Evolutionary conservation across 92 coral and sea anemone species (phyloP).

Genomic region (Pocillopora meandrina): DNA sequence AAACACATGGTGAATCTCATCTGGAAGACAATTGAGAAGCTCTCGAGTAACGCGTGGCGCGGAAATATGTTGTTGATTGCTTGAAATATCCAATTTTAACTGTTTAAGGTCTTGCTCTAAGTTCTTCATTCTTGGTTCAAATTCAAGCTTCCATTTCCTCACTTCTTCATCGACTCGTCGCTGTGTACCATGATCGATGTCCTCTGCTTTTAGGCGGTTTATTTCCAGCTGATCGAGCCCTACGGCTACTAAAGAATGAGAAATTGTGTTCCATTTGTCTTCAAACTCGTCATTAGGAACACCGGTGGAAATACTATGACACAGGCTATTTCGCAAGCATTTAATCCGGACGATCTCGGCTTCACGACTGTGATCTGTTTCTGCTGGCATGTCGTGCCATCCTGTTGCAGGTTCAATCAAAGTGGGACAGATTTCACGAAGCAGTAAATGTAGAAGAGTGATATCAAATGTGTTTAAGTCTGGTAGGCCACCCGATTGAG

Average conservation of each 20-base stretch:
- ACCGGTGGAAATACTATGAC: conserved; percentile 29
- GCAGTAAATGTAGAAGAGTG: conserved; percentile 38
- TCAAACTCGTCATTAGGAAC: conserved; percentile 27
- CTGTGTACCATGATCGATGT: conserved; percentile 26
- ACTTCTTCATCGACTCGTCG: not conserved
- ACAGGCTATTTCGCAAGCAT: conserved; percentile 34
- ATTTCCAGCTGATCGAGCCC: conserved; percentile 27
- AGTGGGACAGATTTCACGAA: conserved; percentile 15
- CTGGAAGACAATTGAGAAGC: conserved; percentile 28
- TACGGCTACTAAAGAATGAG: conserved; percentile 32
- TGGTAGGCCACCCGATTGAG: conserved; percentile 37
- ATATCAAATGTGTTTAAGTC: conserved; percentile 50
- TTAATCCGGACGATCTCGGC: conserved; percentile 48
- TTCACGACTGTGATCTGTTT: conserved; percentile 23
- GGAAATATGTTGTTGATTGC: no score
- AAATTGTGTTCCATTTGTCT: conserved; percentile 17
- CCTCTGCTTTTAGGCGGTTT: conserved; percentile 36
- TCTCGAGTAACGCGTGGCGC: no score
- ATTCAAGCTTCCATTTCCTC: conserved; percentile 1
- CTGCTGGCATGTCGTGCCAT: conserved; percentile 43
- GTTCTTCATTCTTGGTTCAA: not conserved
- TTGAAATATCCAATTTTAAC: not conserved
- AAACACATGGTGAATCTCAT: not conserved
- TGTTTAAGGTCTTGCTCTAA: not conserved
- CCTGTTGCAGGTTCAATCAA: conserved; percentile 44